phyloP scores from a whole-genome alignment of 2,888 invertebrate species.

The Chloroclysta siterata region DNA sequence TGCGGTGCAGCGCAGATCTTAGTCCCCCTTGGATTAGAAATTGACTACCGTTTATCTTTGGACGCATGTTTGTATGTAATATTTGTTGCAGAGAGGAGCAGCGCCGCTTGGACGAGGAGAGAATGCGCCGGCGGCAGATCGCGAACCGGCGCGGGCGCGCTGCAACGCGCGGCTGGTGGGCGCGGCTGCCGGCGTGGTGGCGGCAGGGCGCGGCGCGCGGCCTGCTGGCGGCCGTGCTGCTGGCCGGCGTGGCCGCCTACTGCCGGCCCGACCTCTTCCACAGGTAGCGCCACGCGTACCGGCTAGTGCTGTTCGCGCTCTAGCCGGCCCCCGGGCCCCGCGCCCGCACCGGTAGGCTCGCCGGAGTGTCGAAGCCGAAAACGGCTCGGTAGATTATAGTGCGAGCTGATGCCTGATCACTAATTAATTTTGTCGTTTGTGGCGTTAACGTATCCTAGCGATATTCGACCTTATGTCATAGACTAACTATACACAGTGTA shows the following conservation, averaged over 20 bases:
- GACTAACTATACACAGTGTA: too few species aligned
- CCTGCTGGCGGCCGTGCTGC: slow-evolving; percentile 66
- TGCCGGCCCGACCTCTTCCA: slow-evolving; percentile 79
- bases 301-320: slow-evolving; percentile 72
- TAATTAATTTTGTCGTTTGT: too few species aligned
- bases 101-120: slow-evolving; percentile 84
- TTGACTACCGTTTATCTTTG: too few species aligned
- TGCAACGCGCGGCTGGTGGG: slow-evolving; percentile 16
- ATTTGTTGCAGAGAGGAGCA: slow-evolving; percentile 82
- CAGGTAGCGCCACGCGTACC: slow-evolving; percentile 79
- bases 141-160: slow-evolving; percentile 37
- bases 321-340: too few species aligned
- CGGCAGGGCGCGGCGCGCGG: slow-evolving; percentile 69
- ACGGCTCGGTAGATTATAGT: not conserved
- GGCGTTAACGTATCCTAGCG: too few species aligned
- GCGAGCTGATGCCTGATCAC: too few species aligned
- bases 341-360: too few species aligned
- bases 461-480: too few species aligned
- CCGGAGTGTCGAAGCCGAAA: too few species aligned
- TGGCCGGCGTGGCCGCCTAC: slow-evolving; percentile 85
- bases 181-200: slow-evolving; percentile 42
- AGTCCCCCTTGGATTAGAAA: too few species aligned
- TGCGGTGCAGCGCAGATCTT: too few species aligned
- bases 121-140: slow-evolving; percentile 72
- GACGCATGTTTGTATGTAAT: too few species aligned